These are phyloP conservation scores for Myopa tessellatipennis DNA, from an alignment of 2,888 invertebrate species.

Conservation along the genomic window DNA sequence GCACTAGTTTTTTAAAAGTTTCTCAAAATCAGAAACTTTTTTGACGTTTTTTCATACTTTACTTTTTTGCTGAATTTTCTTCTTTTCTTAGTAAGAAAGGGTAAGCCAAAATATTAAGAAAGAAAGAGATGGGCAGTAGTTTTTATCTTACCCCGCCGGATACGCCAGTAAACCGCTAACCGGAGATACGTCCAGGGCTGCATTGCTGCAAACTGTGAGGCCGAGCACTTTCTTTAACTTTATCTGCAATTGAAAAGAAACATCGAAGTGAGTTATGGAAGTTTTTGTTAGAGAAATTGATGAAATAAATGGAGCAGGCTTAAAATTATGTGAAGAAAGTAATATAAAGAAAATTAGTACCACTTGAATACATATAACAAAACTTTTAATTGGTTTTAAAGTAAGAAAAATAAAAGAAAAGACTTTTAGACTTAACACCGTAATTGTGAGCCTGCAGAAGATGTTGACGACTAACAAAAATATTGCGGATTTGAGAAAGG, in stretches of 20 bases:
- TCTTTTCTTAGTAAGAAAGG: too few relatives aligned
- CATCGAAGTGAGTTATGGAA: neutral
- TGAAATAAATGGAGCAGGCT: too few relatives aligned
- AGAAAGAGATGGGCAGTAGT: neutral
- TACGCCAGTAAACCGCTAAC: slow-evolving; percentile 91
- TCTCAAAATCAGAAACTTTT: neutral
- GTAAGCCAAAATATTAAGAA: neutral
- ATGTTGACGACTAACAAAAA: too few relatives aligned
- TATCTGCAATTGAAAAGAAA: slow-evolving; percentile 76
- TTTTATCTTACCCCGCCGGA: slow-evolving; percentile 90
- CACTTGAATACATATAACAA: too few relatives aligned
- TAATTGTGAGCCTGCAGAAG: too few relatives aligned
- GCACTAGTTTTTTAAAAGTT: slow-evolving; percentile 7
- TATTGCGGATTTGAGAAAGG: too few relatives aligned
- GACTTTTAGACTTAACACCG: too few relatives aligned
- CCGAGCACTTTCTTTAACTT: slow-evolving; percentile 95
- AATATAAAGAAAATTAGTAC: too few relatives aligned
- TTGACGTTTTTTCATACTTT: too few relatives aligned
- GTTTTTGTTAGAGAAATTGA: neutral
- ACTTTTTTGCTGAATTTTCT: too few relatives aligned
- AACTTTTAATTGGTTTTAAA: too few relatives aligned
- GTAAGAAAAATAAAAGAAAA: neutral
- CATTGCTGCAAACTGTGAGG: slow-evolving; percentile 92
- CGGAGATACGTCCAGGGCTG: slow-evolving; percentile 89
- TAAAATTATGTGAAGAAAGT: too few relatives aligned